phyloP scores from a whole-genome alignment of 2,888 invertebrate genomes.

The Eupelmus urozonus region DNA sequence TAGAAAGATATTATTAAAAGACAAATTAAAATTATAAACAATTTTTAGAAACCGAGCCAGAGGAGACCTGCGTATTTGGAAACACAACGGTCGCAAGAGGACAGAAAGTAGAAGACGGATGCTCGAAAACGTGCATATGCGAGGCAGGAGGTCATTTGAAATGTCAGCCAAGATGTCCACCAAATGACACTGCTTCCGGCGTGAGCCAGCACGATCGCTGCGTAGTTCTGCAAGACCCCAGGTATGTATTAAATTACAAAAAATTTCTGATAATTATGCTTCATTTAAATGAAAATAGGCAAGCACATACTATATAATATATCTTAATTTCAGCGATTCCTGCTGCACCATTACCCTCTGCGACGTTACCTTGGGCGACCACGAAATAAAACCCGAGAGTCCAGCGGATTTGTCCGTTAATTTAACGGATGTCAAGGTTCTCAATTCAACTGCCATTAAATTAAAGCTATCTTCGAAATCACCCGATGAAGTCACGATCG shows the following conservation, averaged over 20 bases:
- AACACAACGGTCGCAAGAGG: constrained; percentile 86
- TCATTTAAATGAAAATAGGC: background rate
- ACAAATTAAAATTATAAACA: background rate
- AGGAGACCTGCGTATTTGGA: constrained; percentile 82
- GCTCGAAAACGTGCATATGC: constrained; percentile 88
- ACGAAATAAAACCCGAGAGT: constrained; percentile 79
- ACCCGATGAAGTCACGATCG: constrained; percentile 68
- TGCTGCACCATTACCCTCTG: constrained; percentile 93
- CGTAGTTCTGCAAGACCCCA: constrained; percentile 88
- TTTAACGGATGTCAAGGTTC: constrained; percentile 72
- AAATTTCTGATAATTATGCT: background rate
- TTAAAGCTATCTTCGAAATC: constrained; percentile 70
- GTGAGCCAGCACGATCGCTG: constrained; percentile 83
- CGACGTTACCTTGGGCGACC: constrained; percentile 89
- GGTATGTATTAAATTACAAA: constrained; percentile 66
- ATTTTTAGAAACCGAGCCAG: constrained; percentile 70
- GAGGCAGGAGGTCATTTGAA: constrained; percentile 85
- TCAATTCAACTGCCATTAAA: constrained; percentile 75
- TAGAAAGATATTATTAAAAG: too few species aligned
- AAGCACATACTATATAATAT: background rate
- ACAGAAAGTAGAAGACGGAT: constrained; percentile 88
- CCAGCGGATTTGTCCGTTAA: constrained; percentile 72
- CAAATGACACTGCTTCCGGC: constrained; percentile 71
- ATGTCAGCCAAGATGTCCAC: constrained; percentile 84
- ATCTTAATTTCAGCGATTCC: constrained; percentile 80